Evolutionary conservation across 1,140 invertebrate species (phyloP).

Genomic region (Drosophila rhopaloa): DNA sequence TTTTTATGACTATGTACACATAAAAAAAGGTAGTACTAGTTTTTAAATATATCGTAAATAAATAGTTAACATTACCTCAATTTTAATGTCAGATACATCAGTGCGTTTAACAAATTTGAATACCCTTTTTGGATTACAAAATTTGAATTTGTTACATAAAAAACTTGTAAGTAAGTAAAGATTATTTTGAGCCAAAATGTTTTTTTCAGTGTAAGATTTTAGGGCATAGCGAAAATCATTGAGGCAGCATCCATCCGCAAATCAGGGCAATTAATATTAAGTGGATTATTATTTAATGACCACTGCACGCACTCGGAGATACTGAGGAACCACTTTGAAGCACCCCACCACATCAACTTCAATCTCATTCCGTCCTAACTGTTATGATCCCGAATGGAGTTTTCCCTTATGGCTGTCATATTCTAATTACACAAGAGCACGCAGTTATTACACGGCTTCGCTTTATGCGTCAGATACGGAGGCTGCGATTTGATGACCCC

Average conservation of each 20-base stretch:
- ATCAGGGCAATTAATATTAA: slow-evolving; percentile 83
- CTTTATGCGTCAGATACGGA: slow-evolving; percentile 27
- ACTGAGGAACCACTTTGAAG: slow-evolving; percentile 7
- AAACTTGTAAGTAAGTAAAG: too few species aligned
- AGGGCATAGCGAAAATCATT: slow-evolving; percentile 7
- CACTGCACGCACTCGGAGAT: slow-evolving; percentile 63
- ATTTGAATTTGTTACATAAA: too few species aligned
- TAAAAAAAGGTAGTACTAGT: too few species aligned
- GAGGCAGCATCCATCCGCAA: slow-evolving; percentile 45
- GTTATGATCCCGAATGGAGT: slow-evolving; percentile 63
- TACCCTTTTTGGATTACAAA: too few species aligned
- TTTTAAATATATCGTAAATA: too few species aligned
- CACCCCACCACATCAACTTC: slow-evolving; percentile 42
- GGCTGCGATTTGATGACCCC: slow-evolving; percentile 62
- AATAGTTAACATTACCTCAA: too few species aligned
- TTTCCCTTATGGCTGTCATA: slow-evolving; percentile 56
- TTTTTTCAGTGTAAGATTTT: neutral
- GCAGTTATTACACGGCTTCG: slow-evolving; percentile 70
- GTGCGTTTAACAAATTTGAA: too few species aligned
- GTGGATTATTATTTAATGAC: slow-evolving; percentile 84
- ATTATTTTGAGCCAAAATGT: too few species aligned
- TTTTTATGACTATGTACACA: slow-evolving; percentile 7
- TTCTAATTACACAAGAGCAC: slow-evolving; percentile 79
- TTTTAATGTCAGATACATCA: too few species aligned
- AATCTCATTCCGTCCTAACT: slow-evolving; percentile 68